Evolutionary conservation across 2,888 invertebrate genomes (phyloP), one percentile per base, ranked within the genome.

Genomic region (Agrochola macilenta): DNA sequence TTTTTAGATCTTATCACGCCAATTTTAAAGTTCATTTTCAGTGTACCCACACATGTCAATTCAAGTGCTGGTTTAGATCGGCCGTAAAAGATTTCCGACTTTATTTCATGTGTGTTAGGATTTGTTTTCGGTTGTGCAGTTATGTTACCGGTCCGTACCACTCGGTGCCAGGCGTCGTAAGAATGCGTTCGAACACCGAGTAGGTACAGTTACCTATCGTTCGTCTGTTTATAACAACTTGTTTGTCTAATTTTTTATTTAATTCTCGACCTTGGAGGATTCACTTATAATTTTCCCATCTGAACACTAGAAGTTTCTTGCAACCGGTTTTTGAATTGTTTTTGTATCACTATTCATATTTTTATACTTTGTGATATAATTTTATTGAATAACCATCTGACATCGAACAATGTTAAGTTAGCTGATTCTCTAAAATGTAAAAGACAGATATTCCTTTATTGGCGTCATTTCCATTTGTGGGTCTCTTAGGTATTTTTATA

Each of bases 101-200:
- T 85, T 92, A 87, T 84, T 5, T 23, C 2, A 20, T 46, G 35
- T 9, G 2, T 0, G 1, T 69, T 91, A 93, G 82, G 86, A 90
- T 90, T 72, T 78, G 74, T 78, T 91, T 90, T 91, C 54, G 65
- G 54, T 58, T 35, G 73, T 71, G 43, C 20, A 30, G 58, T 60
- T 65, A 65, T 49, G 87, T 84, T 83, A 82, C 73, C 76, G 84
- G 82, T 83, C 89, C 91, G 95, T 95, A 93, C 95, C 95, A 94
- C 89, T 86, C 92, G 84, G 95, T 95, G 92, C 95, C 95, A 93
- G 95, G 93, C 94, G 90, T 86, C 91, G 91, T 89, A 89, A 90
- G 93, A 92, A 93, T 93, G 94, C 93, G 94, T 92, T 89, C 86
- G 93, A 92, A 91, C 93, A 93, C 92, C 68, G 61, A 92, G 93